Conservation (phyloP, 2,797 vertebrate genomes). For the Dendrocincla tyrannina region DNA sequence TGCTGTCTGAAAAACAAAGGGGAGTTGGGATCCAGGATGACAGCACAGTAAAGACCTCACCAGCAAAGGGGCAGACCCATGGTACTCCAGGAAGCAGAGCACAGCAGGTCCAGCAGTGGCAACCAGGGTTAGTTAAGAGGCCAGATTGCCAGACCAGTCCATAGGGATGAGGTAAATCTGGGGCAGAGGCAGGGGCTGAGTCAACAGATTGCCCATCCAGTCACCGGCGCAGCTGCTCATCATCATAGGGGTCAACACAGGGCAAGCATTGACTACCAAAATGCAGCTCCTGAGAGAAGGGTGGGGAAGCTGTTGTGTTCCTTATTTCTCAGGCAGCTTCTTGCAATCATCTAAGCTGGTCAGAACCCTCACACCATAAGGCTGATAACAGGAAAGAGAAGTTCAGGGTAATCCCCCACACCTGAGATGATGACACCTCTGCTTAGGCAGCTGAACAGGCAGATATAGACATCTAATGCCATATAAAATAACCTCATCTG, state of each 20-base stretch:
- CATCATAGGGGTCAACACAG: background rate
- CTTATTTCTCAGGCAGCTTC: background rate
- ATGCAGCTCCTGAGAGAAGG: background rate
- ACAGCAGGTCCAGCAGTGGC: background rate
- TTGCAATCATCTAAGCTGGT: background rate
- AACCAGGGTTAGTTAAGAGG: background rate
- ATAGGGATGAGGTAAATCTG: background rate
- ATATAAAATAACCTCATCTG: background rate
- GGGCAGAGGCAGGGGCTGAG: background rate
- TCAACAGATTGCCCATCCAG: background rate
- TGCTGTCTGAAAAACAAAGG: background rate
- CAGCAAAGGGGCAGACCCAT: background rate
- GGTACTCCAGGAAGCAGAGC: background rate
- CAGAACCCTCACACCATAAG: background rate
- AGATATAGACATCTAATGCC: background rate
- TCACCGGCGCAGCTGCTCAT: background rate
- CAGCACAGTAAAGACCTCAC: background rate
- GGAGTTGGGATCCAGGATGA: background rate
- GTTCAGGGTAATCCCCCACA: background rate
- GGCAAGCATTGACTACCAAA: background rate
- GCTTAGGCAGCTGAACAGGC: background rate
- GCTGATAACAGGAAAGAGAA: background rate
- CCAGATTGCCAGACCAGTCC: background rate
- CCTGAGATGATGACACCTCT: background rate
- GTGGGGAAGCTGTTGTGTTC: background rate